Conservation (phyloP, 2,888 invertebrate genomes). For the Amiota minor region DNA sequence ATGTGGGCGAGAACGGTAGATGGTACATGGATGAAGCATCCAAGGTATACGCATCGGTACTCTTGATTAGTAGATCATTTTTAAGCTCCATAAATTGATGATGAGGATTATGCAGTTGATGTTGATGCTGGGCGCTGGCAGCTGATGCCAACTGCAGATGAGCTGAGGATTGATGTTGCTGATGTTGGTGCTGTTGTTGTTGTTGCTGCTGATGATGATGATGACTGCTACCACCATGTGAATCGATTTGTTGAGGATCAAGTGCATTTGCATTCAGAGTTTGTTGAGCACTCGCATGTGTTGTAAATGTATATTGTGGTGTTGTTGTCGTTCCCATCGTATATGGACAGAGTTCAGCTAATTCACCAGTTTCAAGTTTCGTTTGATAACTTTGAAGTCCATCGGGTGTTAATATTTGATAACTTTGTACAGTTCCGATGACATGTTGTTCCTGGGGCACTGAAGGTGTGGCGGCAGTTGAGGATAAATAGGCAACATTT, state of each 20-base stretch:
- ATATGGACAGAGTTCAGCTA: conserved; percentile 69
- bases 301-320: conserved; percentile 68
- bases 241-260: conserved; percentile 54
- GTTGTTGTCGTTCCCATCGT: conserved; percentile 55
- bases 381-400: conserved; percentile 70
- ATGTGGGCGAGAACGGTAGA: conserved; percentile 71
- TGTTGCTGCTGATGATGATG: conserved; percentile 57
- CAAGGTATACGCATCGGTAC: conserved; percentile 66
- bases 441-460: conserved; percentile 63
- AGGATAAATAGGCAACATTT: conserved; percentile 69
- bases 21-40: conserved; percentile 72
- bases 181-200: conserved; percentile 55
- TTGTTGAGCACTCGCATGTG: conserved; percentile 63
- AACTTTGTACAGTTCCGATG: conserved; percentile 71
- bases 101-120: conserved; percentile 58
- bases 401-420: conserved; percentile 71
- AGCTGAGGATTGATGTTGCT: conserved; percentile 48
- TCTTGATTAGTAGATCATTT: conserved; percentile 69
- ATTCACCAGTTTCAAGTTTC: conserved; percentile 57
- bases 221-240: conserved; percentile 53
- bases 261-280: conserved; percentile 57
- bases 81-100: conserved; percentile 71
- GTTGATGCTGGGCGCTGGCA: conserved; percentile 41
- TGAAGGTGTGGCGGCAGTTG: conserved; percentile 60
- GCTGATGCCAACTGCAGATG: conserved; percentile 43